Percentiles rank a stretch among this genome's conserved stretches.
These are phyloP conservation scores for Terrapene triunguis DNA, from an alignment of 2,113 vertebrate genomes.

Conservation along the genomic window DNA sequence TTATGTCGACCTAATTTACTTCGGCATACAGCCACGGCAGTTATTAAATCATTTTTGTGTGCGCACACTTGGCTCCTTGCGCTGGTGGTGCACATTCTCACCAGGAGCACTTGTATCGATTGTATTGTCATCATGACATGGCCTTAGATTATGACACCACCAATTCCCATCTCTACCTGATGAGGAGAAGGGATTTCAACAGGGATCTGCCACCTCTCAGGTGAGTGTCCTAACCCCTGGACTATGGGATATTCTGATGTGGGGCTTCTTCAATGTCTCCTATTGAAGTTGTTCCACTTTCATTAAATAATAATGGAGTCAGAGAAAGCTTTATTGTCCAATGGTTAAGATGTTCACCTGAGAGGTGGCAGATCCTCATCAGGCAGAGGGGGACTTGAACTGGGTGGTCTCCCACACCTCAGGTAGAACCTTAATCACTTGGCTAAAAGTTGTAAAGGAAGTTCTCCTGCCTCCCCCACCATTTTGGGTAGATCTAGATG, in stretches of 20 bases:
- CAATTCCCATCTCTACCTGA: background rate
- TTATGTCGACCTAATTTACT: too few relatives aligned
- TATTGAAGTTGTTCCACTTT: background rate
- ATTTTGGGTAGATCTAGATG: too few relatives aligned
- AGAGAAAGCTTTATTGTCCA: background rate
- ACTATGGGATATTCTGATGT: background rate
- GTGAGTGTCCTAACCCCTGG: background rate
- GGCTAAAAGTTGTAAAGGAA: too few relatives aligned
- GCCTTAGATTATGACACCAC: background rate
- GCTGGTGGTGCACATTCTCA: too few relatives aligned
- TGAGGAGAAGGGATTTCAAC: background rate
- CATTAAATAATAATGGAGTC: background rate
- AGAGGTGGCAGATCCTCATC: background rate
- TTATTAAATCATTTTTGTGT: too few relatives aligned
- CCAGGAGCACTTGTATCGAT: too few relatives aligned
- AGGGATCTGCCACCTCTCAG: background rate
- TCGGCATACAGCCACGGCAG: too few relatives aligned
- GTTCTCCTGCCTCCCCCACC: too few relatives aligned
- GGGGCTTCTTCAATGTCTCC: background rate
- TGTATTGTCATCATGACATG: too few relatives aligned
- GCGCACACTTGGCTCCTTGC: too few relatives aligned
- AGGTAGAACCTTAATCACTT: too few relatives aligned
- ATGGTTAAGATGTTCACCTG: background rate
- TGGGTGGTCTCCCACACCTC: background rate
- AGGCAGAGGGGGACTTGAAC: background rate